These are phyloP conservation scores for Dicerorhinus sumatrensis DNA, from an alignment of 2,113 vertebrate species.

Conservation along the genomic window DNA sequence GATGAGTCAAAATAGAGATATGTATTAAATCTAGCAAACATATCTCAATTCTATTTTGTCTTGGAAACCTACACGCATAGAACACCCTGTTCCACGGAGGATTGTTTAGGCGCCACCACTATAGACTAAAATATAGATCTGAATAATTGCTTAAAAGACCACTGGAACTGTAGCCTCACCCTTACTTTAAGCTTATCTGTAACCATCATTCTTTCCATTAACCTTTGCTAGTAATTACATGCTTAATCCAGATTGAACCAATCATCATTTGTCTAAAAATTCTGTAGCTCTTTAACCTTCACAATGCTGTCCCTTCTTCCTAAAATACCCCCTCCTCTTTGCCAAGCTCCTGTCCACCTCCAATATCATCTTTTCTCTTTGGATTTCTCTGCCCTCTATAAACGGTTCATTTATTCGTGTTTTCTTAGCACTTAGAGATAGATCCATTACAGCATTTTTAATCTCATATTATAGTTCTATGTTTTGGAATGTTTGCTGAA, in stretches of 20 bases:
- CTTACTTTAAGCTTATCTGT: neutral
- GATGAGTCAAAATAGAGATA: neutral
- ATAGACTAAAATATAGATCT: neutral
- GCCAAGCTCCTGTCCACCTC: neutral
- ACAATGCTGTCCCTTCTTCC: neutral
- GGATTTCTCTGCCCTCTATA: neutral
- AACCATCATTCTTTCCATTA: neutral
- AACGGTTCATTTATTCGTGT: neutral
- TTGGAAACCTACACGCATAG: neutral
- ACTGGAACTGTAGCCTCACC: neutral
- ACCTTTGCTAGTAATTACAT: neutral
- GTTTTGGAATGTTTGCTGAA: neutral
- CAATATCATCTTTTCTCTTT: neutral
- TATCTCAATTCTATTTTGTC: neutral
- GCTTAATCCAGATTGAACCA: neutral
- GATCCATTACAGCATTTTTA: neutral
- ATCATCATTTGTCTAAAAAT: neutral
- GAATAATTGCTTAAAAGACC: neutral
- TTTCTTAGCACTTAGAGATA: neutral
- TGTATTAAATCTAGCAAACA: neutral
- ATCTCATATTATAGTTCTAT: neutral
- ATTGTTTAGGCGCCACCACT: neutral
- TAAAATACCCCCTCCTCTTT: neutral
- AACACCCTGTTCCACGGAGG: neutral
- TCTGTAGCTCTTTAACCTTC: neutral